Evolutionary conservation across 2,797 vertebrate species (phyloP).

Genomic region (Rhinophrynus dorsalis): DNA sequence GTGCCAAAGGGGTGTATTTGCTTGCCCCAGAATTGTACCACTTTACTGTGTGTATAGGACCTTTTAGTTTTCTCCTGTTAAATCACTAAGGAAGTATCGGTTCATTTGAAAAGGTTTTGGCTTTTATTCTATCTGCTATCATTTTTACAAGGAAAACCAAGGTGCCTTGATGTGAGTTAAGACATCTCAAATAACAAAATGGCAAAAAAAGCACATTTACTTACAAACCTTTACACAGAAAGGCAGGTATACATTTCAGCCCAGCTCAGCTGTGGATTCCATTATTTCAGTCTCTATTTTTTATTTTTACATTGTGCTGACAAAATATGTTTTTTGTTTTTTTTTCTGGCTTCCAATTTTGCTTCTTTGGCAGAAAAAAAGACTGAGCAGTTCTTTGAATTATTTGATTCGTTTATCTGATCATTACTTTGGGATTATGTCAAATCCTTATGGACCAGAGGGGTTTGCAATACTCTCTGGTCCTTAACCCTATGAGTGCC

Average conservation of each 20-base stretch:
- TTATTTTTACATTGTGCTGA: constrained; percentile 29
- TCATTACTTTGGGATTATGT: constrained; percentile 14
- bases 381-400: constrained; percentile 12
- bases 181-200: not conserved
- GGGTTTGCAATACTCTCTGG: too few relatives aligned
- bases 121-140: not conserved
- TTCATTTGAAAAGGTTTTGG: not conserved
- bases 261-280: constrained; percentile 15
- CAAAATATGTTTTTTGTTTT: not conserved
- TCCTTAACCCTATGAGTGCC: too few relatives aligned
- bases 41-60: not conserved
- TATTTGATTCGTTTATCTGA: constrained; percentile 16
- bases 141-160: constrained; percentile 3
- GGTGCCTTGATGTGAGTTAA: not conserved
- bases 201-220: not conserved
- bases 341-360: constrained; percentile 10
- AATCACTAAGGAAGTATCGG: not conserved
- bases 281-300: constrained; percentile 16
- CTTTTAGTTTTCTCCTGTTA: not conserved
- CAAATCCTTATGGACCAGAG: too few relatives aligned
- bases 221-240: not conserved
- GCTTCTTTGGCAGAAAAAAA: constrained; percentile 14
- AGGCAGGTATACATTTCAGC: not conserved
- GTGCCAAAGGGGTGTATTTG: too few relatives aligned
- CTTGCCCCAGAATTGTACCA: too few relatives aligned